Percentiles rank a stretch among this genome's conserved stretches.
phyloP scores from a whole-genome alignment of 1,140 invertebrate genomes.

The Drosophila ficusphila region DNA sequence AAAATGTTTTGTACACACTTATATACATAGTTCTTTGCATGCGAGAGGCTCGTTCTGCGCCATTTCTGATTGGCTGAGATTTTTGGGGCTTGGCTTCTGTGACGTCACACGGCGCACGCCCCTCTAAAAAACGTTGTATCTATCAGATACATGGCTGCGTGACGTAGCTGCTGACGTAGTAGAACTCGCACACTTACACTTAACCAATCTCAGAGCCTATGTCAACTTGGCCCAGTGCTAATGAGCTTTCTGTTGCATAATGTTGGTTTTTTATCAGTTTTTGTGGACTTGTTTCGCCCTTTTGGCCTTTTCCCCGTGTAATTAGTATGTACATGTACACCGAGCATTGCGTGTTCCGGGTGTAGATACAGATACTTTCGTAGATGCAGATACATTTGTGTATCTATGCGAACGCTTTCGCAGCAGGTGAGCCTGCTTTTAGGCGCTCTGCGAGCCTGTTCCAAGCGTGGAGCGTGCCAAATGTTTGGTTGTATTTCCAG shows the following conservation, averaged over 20 bases:
- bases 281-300: slow-evolving; percentile 20
- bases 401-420: slow-evolving; percentile 10
- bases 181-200: not conserved
- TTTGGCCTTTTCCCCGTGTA: slow-evolving; percentile 16
- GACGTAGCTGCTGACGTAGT: slow-evolving; percentile 65
- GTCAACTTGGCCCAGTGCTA: slow-evolving; percentile 36
- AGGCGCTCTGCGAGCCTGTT: slow-evolving; percentile 73
- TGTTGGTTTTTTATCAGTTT: slow-evolving; percentile 20
- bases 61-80: slow-evolving; percentile 62
- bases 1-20: not conserved
- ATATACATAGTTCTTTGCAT: slow-evolving; percentile 17
- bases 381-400: slow-evolving; percentile 8
- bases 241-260: slow-evolving; percentile 66
- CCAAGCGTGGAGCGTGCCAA: slow-evolving; percentile 70
- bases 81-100: slow-evolving; percentile 77
- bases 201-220: slow-evolving; percentile 24
- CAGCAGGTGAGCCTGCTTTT: slow-evolving; percentile 72
- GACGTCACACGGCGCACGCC: slow-evolving; percentile 62
- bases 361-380: slow-evolving; percentile 27
- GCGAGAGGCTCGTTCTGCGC: slow-evolving; percentile 54
- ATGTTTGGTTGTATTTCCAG: slow-evolving; percentile 73
- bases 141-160: slow-evolving; percentile 44
- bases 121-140: slow-evolving; percentile 43
- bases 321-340: slow-evolving; percentile 27
- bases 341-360: slow-evolving; percentile 54